Conservation (phyloP, 2,797 vertebrate species). For the Rhabdomys pumilio region DNA sequence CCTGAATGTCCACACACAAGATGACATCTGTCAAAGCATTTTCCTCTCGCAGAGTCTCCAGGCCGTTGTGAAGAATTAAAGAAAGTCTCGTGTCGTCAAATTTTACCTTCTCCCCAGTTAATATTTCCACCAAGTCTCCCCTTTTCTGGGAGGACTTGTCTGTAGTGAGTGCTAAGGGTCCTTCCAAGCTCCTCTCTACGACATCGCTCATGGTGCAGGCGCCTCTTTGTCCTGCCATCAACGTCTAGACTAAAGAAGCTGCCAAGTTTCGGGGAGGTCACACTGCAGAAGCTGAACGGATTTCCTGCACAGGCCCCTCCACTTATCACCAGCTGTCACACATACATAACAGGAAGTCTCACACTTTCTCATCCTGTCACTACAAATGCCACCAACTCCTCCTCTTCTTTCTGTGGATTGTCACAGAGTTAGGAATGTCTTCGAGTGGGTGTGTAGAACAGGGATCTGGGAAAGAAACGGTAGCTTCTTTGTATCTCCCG, state of each 20-base stretch:
- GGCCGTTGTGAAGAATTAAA: slow-evolving; percentile 91
- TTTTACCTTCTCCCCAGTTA: slow-evolving; percentile 89
- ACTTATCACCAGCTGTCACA: slow-evolving; percentile 93
- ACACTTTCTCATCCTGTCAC: slow-evolving; percentile 92
- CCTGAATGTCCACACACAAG: slow-evolving; percentile 93
- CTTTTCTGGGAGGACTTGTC: slow-evolving; percentile 85
- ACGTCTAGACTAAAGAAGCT: slow-evolving; percentile 85
- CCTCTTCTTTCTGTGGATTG: slow-evolving; percentile 85
- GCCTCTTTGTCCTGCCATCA: slow-evolving; percentile 85
- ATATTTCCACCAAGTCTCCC: slow-evolving; percentile 90
- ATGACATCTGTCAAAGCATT: slow-evolving; percentile 95
- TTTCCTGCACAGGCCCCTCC: slow-evolving; percentile 92
- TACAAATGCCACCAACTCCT: slow-evolving; percentile 86
- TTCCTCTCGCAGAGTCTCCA: slow-evolving; percentile 92
- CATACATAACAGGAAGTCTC: slow-evolving; percentile 93
- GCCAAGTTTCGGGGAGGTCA: slow-evolving; percentile 88
- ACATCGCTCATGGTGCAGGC: slow-evolving; percentile 89
- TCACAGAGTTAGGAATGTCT: slow-evolving; percentile 81
- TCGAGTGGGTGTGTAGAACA: slow-evolving; percentile 66
- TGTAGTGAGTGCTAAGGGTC: slow-evolving; percentile 79
- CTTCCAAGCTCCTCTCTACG: slow-evolving; percentile 90
- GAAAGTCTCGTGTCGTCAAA: slow-evolving; percentile 93
- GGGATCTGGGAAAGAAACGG: neutral
- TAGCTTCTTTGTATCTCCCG: slow-evolving; percentile 7
- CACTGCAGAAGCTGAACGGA: slow-evolving; percentile 90